Conservation (phyloP, 2,113 vertebrate genomes). For the Philantomba maxwellii region DNA sequence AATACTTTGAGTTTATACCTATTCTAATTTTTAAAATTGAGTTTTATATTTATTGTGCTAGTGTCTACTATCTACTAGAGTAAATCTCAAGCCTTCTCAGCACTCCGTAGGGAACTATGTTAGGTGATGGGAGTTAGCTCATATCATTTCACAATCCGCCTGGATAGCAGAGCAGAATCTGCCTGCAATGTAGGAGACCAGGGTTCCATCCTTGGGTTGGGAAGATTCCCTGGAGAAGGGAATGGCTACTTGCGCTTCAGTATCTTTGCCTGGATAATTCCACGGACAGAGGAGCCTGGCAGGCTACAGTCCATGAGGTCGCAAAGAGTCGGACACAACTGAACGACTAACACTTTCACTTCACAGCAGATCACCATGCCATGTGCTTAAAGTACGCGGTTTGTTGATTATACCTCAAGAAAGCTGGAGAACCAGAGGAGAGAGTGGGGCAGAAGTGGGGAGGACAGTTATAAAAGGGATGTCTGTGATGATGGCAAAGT, state of each 20-base stretch:
- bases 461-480: neutral
- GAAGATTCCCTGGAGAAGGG: no score
- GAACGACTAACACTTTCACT: no score
- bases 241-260: no score
- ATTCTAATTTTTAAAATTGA: neutral
- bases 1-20: neutral
- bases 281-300: no score
- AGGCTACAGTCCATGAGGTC: no score
- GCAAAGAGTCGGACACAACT: no score
- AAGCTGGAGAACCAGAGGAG: neutral
- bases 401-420: neutral
- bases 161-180: neutral
- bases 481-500: neutral
- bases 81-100: neutral
- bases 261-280: no score
- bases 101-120: neutral
- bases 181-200: no score
- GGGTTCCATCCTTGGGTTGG: no score
- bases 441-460: no score
- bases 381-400: accelerated
- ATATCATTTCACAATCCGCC: neutral
- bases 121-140: neutral
- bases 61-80: neutral
- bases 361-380: neutral
- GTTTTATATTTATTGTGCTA: neutral